These are phyloP conservation scores for Falco punctatus DNA, from an alignment of 2,113 vertebrate genomes.

Conservation along the genomic window DNA sequence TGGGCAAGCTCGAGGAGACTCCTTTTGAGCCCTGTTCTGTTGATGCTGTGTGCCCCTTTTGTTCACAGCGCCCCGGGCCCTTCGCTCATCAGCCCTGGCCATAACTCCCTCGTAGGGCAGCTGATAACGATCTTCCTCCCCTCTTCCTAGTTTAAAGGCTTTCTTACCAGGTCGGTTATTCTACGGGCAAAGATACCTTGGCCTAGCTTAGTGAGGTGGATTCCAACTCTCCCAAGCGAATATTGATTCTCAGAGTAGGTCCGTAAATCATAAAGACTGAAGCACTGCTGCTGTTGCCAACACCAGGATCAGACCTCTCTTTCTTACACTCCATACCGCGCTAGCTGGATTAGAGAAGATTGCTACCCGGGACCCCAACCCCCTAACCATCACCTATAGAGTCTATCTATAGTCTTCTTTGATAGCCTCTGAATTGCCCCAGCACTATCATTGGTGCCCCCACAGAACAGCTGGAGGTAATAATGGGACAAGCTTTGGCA, in stretches of 20 bases:
- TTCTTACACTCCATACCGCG: not conserved
- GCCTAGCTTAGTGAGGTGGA: not conserved
- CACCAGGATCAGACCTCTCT: not conserved
- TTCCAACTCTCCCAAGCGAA: not conserved
- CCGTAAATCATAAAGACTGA: not conserved
- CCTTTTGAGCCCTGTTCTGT: not conserved
- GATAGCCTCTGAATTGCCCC: not conserved
- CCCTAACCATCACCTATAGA: not conserved
- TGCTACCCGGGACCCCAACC: rapidly evolving
- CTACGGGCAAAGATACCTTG: not conserved
- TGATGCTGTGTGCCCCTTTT: not conserved
- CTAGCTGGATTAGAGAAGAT: not conserved
- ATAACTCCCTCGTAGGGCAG: not conserved
- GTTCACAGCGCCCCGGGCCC: not conserved
- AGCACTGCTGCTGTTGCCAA: not conserved
- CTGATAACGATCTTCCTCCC: not conserved
- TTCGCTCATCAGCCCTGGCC: not conserved
- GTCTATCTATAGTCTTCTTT: not conserved
- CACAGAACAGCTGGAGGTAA: not conserved
- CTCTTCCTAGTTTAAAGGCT: not conserved
- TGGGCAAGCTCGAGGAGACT: rapidly evolving
- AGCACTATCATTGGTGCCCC: not conserved
- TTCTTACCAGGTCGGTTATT: not conserved
- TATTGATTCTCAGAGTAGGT: not conserved
- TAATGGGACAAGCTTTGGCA: not conserved